phyloP scores from a whole-genome alignment of 1,140 invertebrate genomes.

The Limonius californicus region DNA sequence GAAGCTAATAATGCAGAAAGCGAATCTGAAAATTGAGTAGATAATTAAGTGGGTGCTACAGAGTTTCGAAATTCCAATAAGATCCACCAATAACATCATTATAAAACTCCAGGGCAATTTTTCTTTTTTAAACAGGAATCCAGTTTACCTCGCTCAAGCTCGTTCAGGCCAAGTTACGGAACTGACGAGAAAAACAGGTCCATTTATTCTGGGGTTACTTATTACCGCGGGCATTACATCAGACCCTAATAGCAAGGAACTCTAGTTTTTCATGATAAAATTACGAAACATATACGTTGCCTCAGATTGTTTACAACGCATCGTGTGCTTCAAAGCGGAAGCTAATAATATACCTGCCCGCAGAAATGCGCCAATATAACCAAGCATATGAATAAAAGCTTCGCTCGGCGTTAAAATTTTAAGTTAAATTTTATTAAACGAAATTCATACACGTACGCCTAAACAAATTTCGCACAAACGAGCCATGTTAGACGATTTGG shows the following conservation, averaged over 20 bases:
- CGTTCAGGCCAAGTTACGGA: background rate
- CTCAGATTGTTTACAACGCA: background rate
- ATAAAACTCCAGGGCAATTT: background rate
- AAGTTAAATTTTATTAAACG: no score
- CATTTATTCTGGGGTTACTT: conserved; percentile 27
- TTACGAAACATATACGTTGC: conserved; percentile 16
- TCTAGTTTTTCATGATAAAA: conserved; percentile 24
- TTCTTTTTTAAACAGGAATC: background rate
- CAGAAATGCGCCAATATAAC: background rate
- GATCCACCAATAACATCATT: background rate
- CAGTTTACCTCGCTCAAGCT: background rate
- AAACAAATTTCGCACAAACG: no score
- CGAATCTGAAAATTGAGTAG: no score
- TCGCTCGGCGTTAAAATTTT: no score
- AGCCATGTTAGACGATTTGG: no score
- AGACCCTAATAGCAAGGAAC: conserved; percentile 22
- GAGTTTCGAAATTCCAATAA: background rate
- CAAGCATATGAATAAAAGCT: no score
- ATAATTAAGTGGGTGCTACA: background rate
- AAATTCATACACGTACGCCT: no score
- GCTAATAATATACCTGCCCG: background rate
- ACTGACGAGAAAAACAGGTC: conserved; percentile 22
- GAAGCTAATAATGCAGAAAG: no score
- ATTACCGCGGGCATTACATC: conserved; percentile 23
- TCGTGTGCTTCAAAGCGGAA: background rate